Evolutionary conservation across 1,140 invertebrate species (phyloP).

Genomic region (Ostrea edulis): DNA sequence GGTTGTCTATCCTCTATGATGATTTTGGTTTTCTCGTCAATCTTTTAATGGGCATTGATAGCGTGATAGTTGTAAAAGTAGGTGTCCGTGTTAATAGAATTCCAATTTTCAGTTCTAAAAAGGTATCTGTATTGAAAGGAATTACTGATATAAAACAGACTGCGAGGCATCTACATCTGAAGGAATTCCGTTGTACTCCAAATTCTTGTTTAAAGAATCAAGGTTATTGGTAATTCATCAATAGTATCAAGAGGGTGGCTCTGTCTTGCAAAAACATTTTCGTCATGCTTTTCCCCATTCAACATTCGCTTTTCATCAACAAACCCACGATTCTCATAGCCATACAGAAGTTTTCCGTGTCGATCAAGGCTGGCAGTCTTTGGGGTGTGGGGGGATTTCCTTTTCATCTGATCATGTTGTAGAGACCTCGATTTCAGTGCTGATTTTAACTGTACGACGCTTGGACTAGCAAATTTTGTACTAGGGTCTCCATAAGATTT

Average conservation of each 20-base stretch:
- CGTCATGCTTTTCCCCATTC: background rate
- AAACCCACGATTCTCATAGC: background rate
- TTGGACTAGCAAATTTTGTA: background rate
- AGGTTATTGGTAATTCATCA: conserved; percentile 2
- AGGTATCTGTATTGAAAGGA: too few relatives aligned
- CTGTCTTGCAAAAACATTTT: background rate
- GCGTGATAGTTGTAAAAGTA: too few relatives aligned
- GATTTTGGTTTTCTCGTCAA: too few relatives aligned
- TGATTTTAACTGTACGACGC: background rate
- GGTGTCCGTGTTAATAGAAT: too few relatives aligned
- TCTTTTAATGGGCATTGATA: too few relatives aligned
- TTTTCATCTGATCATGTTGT: background rate
- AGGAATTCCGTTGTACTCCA: background rate
- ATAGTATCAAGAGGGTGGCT: background rate
- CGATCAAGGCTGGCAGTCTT: background rate
- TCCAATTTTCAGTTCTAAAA: too few relatives aligned
- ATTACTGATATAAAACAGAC: too few relatives aligned
- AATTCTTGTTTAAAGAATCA: background rate
- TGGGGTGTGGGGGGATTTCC: background rate
- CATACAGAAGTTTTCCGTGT: background rate
- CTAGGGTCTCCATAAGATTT: background rate
- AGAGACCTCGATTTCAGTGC: conserved; percentile 9
- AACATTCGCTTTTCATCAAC: background rate
- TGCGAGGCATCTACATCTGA: too few relatives aligned
- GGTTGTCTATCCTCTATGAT: too few relatives aligned